Base-by-base conservation (phyloP, 2,797 vertebrate genomes). In the Sebastes goodei region DNA sequence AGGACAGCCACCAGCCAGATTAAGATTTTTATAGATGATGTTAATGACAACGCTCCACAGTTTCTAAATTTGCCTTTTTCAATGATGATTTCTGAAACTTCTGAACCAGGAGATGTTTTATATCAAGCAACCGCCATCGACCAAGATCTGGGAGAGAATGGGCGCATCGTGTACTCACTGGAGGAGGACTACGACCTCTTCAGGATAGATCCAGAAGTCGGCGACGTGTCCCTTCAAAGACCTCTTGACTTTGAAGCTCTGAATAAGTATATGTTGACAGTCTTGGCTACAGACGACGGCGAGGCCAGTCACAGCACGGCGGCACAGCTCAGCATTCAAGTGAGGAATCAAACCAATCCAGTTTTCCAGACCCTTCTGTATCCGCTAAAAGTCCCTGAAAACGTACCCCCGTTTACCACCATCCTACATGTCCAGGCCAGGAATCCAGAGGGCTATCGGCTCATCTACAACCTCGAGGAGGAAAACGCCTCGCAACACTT, bases 381-480 rank as follows among this genome's bases (percentile, higher is more conserved):
- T 67, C 96, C 94, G 2, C 95, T 99, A 53, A 97, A 95, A 87
- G 96, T 99, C 23, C 98, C 97, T 14, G 99, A 99, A 95, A 97
- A 97, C 20, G 96, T 98, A 11, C 95, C 97, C 2, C 95, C 96
- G 0, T 97, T 97, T 75, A 99, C 97, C 9, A 97, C 98, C 0
- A 96, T 99, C 85, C 92, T 99, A 35, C 98, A 99, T 25, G 97
- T 99, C 5, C 99, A 99, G 90, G 99, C 99, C 62, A 96, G 97
- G 71, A 99, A 98, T 78, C 97, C 98, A 0, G 98, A 99, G 69
- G 98, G 98, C 49, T 97, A 98, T 78, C 97, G 97, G 6, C 96
- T 99, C 20, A 97, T 99, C 93, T 99, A 99, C 91, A 99, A 97
- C 89, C 96, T 99, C 0, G 90, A 97, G 57, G 97, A 98, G 85